A percentile compares a stretch with the other conserved stretches of the same genome.
These are phyloP conservation scores for Cygnus olor DNA, from an alignment of 2,797 vertebrate species.

Conservation along the genomic window DNA sequence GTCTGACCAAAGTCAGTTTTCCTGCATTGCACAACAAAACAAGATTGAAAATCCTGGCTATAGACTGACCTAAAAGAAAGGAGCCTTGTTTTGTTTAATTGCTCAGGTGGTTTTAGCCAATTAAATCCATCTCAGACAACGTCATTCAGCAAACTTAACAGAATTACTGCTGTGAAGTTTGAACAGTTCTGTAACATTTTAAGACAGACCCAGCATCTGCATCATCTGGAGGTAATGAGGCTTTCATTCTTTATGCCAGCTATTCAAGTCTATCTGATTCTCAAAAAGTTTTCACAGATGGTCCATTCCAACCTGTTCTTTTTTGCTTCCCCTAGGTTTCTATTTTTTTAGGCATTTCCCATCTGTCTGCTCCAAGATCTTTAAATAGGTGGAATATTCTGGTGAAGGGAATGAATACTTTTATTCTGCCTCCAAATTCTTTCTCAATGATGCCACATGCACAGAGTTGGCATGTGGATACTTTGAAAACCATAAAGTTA, in stretches of 20 bases:
- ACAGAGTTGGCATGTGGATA: constrained; percentile 7
- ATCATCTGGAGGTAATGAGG: constrained; percentile 68
- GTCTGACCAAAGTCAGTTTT: not conserved
- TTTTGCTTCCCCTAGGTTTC: constrained; percentile 23
- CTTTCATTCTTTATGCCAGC: constrained; percentile 38
- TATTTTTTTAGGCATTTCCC: constrained; percentile 47
- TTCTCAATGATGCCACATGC: constrained; percentile 31
- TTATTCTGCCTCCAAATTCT: constrained; percentile 47
- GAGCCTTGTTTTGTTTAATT: not conserved
- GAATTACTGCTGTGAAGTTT: constrained; percentile 8
- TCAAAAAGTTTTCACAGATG: constrained; percentile 55
- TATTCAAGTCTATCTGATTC: constrained; percentile 37
- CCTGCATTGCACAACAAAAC: not conserved
- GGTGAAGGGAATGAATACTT: constrained; percentile 39
- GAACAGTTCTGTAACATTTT: constrained; percentile 13
- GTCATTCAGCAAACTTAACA: not conserved
- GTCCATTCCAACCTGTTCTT: constrained; percentile 44
- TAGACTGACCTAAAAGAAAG: constrained; percentile 6
- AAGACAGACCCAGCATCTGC: constrained; percentile 27
- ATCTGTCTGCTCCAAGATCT: constrained; percentile 32
- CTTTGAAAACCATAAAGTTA: constrained; percentile 40
- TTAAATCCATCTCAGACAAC: not conserved
- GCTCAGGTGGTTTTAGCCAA: not conserved
- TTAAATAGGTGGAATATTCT: constrained; percentile 63
- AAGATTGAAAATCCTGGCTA: constrained; percentile 22